Base-by-base conservation (phyloP, 2,888 invertebrate species). In the Linyphia triangularis region DNA sequence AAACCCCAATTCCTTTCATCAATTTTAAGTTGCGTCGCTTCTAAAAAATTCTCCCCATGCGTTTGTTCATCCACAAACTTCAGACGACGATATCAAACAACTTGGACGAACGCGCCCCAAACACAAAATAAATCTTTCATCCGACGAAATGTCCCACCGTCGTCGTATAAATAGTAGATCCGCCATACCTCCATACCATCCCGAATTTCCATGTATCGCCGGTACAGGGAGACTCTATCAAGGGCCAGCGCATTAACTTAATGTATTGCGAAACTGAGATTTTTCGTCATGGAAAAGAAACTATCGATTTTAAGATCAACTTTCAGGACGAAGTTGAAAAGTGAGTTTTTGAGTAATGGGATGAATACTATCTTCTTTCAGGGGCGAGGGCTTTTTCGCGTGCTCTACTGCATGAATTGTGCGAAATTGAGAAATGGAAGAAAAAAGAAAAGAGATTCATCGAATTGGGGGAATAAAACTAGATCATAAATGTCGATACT, bases 251-350 rank as follows among this genome's bases (percentile, higher is more conserved):
- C 59, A 73, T 73, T 57, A 73, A 73, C 57, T 73, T 73, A 73
- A 73, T 73, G 73, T 73, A 57, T 73, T 73, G 57, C 51, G 73
- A 73, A 73, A 59, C 73, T 59, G 28, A 73, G 73, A 73, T 73
- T 73, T 30, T 33, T 73, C 43, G 51, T 51, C 43, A 4, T 73
- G 73, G 73, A 73, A 57, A 73, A 73, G 51, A n/a, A 51, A 22
- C 57, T 59, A 73, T 73, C 59, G 73, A 73, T 73, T 73, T 73
- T 73, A 28, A 57, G 73, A 73, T 73, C 73, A 57, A 19, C 57
- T 73, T 59, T 73, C 57, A 40, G 40, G 59, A 22, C 30, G 33
- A 73, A 51, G 70, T 70, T 43, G 70, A 43, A 43, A 70, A 70
- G 70, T 70, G 70, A 70, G 57, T 28, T 59, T 63, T 22, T 59